phyloP scores from a whole-genome alignment of 2,888 invertebrate species.

The Melanostoma mellinum region DNA sequence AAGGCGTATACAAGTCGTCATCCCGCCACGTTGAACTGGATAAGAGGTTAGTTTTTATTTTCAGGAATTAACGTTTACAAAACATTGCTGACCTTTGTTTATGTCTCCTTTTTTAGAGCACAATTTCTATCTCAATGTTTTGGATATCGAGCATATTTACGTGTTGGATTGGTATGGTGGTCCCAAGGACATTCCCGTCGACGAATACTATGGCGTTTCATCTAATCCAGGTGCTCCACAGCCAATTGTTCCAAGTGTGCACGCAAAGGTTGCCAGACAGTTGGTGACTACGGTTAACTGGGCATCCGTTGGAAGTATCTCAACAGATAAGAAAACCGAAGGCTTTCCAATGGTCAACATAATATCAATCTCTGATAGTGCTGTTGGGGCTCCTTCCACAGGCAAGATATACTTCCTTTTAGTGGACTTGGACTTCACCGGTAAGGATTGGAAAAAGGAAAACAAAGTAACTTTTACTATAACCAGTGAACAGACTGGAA shows the following conservation, averaged over 20 bases:
- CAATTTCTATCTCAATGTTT: constrained; percentile 89
- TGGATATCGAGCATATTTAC: constrained; percentile 88
- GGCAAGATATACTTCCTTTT: constrained; percentile 80
- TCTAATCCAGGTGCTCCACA: too few relatives aligned
- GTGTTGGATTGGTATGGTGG: constrained; percentile 93
- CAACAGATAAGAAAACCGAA: constrained; percentile 76
- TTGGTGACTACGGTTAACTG: constrained; percentile 80
- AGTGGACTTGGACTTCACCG: constrained; percentile 81
- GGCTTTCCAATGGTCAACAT: constrained; percentile 82
- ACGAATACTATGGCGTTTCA: constrained; percentile 76
- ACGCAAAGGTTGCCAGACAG: constrained; percentile 79
- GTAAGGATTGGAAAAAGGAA: constrained; percentile 78
- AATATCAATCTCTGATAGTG: constrained; percentile 80
- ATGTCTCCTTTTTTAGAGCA: constrained; percentile 85
- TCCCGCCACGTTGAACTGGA: constrained; percentile 79
- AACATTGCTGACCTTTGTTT: too few relatives aligned
- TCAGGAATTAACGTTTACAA: too few relatives aligned
- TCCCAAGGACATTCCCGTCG: constrained; percentile 81
- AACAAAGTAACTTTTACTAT: constrained; percentile 80
- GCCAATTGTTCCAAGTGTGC: constrained; percentile 73
- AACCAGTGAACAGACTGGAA: constrained; percentile 78
- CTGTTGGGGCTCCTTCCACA: constrained; percentile 76
- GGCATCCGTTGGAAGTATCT: constrained; percentile 80
- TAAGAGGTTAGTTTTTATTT: constrained; percentile 73
- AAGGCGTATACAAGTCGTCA: constrained; percentile 78